Conservation (phyloP, 2,113 vertebrate species). For the Scolopax mira region DNA sequence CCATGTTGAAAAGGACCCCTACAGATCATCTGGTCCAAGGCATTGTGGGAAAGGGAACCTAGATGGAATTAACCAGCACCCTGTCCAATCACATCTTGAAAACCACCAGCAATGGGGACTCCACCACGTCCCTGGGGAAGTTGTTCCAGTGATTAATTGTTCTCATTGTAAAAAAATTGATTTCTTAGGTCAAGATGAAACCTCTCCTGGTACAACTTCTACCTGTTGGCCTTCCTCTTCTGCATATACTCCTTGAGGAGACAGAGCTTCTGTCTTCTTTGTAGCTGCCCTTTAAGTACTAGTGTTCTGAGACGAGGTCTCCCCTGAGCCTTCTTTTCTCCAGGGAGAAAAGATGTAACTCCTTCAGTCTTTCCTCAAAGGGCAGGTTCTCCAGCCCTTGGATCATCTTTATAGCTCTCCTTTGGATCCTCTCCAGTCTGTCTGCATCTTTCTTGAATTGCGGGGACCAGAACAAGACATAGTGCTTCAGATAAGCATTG, state of each 20-base stretch:
- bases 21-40: not conserved
- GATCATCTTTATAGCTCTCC: not conserved
- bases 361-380: not conserved
- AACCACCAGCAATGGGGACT: not conserved
- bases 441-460: not conserved
- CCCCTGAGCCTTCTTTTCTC: not conserved
- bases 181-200: not conserved
- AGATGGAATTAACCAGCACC: not conserved
- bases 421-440: not conserved
- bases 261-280: not conserved
- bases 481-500: not conserved
- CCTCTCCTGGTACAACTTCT: not conserved
- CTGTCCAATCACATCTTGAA: not conserved
- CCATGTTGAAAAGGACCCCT: not conserved
- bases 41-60: not conserved
- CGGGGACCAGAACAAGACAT: not conserved
- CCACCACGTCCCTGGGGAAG: not conserved
- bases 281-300: not conserved
- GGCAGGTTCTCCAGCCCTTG: not conserved
- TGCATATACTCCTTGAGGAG: not conserved
- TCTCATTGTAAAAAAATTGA: not conserved
- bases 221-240: not conserved
- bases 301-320: not conserved
- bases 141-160: not conserved
- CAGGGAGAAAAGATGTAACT: not conserved